Evolutionary conservation across 2,113 vertebrate genomes (phyloP).

Genomic region (Meles meles): DNA sequence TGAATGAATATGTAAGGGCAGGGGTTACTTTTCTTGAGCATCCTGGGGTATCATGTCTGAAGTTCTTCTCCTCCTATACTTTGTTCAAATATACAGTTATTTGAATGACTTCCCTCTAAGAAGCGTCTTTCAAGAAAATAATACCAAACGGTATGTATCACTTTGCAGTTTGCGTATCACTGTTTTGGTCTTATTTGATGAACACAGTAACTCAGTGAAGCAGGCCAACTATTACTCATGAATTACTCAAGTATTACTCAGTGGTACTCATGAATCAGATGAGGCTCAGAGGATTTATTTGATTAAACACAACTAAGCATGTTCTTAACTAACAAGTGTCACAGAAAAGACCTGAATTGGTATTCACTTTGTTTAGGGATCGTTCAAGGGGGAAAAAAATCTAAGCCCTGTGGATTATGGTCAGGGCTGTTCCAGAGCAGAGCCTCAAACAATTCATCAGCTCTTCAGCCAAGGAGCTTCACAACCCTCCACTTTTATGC

Average conservation of each 20-base stretch:
- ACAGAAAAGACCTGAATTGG: not conserved
- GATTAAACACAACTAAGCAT: not conserved
- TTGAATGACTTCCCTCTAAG: not conserved
- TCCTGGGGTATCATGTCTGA: not conserved
- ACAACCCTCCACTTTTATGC: not conserved
- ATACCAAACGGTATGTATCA: not conserved
- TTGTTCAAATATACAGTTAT: not conserved
- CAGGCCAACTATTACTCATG: not conserved
- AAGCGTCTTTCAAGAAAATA: not conserved
- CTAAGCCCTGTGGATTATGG: not conserved
- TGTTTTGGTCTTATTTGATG: not conserved
- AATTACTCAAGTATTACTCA: not conserved
- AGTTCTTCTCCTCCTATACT: not conserved
- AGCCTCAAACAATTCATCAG: not conserved
- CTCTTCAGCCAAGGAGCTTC: not conserved
- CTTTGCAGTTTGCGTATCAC: not conserved
- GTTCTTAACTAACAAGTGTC: not conserved
- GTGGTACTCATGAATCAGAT: not conserved
- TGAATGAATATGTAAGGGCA: not conserved
- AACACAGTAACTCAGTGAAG: not conserved
- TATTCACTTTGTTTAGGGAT: not conserved
- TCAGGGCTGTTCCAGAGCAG: not conserved
- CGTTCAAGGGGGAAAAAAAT: not conserved
- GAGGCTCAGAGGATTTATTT: not conserved
- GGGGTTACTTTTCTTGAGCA: not conserved